Evolutionary conservation across 2,113 vertebrate genomes (phyloP).

Genomic region (Herpetotheres cachinnans): DNA sequence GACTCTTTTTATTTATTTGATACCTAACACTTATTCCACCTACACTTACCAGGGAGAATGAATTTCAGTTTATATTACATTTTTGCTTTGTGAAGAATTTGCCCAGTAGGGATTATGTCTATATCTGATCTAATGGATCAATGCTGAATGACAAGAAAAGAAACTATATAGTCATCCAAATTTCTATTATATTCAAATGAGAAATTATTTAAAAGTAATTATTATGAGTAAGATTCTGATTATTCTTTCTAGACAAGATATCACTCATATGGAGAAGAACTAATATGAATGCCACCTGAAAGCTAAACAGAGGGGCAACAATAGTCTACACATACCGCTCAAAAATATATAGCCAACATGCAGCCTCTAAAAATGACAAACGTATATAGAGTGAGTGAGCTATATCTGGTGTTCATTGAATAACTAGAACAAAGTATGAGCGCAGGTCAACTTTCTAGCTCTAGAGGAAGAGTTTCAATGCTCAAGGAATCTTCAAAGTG

Average conservation of each 20-base stretch:
- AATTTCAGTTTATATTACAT: not conserved
- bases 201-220: not conserved
- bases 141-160: not conserved
- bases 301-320: not conserved
- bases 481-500: conserved; percentile 32
- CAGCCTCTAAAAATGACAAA: not conserved
- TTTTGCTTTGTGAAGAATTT: not conserved
- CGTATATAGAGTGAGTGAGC: not conserved
- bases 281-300: not conserved
- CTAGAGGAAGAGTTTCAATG: not conserved
- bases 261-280: not conserved
- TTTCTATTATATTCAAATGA: not conserved
- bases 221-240: not conserved
- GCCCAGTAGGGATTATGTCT: not conserved
- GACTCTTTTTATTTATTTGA: not conserved
- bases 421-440: not conserved
- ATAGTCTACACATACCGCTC: not conserved
- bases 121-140: not conserved
- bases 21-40: not conserved
- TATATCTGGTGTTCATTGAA: not conserved
- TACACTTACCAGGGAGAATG: not conserved
- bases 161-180: not conserved
- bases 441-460: not conserved
- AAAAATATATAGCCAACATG: not conserved
- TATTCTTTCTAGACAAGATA: not conserved